Evolutionary conservation across 2,113 vertebrate species (phyloP).

Genomic region (Myanophis thanlyinensis): DNA sequence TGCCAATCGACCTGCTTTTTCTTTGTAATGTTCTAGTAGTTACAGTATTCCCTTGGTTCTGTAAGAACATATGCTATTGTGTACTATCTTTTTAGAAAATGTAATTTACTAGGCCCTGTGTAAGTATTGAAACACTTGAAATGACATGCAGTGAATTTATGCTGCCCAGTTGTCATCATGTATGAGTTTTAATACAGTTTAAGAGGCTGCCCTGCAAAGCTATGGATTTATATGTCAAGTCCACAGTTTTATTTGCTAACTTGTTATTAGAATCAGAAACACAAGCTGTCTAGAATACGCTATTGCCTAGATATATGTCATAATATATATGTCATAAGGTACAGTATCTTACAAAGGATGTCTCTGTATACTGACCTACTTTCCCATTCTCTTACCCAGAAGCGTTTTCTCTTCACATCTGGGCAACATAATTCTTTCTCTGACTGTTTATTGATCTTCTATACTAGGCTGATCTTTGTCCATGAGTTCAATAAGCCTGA

Average conservation of each 20-base stretch:
- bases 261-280: constrained; percentile 43
- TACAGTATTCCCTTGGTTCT: background rate
- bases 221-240: background rate
- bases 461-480: constrained; percentile 41
- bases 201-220: background rate
- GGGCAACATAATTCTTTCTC: background rate
- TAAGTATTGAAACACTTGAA: constrained; percentile 31
- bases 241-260: constrained; percentile 34
- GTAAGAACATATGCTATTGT: background rate
- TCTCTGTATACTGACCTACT: constrained; percentile 53
- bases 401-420: constrained; percentile 45
- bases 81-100: background rate
- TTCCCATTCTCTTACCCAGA: constrained; percentile 51
- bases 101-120: background rate
- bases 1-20: background rate
- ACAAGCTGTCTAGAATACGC: constrained; percentile 12
- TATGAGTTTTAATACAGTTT: constrained; percentile 22
- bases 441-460: constrained; percentile 7
- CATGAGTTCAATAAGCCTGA: constrained; percentile 40
- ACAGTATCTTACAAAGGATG: constrained; percentile 46
- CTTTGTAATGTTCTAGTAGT: background rate
- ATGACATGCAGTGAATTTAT: constrained; percentile 6
- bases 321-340: constrained; percentile 42
- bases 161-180: background rate
- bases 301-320: constrained; percentile 33